A percentile compares a stretch with the other conserved stretches of the same genome.
Conservation (phyloP, 2,797 vertebrate genomes). For the Nasua narica region DNA sequence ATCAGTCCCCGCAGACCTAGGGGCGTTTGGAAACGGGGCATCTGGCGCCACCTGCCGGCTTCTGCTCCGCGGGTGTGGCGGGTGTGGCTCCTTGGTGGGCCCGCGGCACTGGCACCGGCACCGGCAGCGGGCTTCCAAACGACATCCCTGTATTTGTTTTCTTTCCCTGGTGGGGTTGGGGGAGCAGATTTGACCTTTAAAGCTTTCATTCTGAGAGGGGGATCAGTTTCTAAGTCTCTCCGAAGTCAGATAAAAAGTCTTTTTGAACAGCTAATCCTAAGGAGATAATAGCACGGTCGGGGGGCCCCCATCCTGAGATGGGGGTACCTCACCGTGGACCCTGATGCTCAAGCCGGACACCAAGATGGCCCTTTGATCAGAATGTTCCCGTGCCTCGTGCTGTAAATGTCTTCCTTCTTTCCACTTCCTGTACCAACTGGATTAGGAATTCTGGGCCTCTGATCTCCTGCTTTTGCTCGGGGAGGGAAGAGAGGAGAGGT, state of each 20-base stretch:
- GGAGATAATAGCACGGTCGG: rapidly evolving
- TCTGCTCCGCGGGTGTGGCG: background rate
- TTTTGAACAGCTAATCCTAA: background rate
- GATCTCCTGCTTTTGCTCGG: background rate
- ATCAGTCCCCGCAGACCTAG: rapidly evolving
- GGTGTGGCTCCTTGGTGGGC: background rate
- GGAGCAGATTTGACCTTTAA: background rate
- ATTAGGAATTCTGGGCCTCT: background rate
- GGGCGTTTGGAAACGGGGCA: background rate
- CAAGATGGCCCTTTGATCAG: background rate
- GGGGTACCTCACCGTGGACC: rapidly evolving
- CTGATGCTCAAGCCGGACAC: background rate
- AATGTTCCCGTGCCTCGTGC: rapidly evolving
- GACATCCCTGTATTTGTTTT: no score
- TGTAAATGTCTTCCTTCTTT: background rate
- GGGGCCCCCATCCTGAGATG: no score
- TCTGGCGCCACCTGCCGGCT: rapidly evolving
- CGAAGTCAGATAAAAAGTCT: background rate
- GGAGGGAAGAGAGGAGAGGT: background rate
- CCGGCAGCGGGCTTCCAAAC: rapidly evolving
- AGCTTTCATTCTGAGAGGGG: background rate
- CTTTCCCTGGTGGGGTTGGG: background rate
- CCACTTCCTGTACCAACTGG: background rate
- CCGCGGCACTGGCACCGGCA: rapidly evolving
- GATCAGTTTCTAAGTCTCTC: background rate